phyloP scores from a whole-genome alignment of 2,888 invertebrate genomes.

The Podabrus alpinus region DNA sequence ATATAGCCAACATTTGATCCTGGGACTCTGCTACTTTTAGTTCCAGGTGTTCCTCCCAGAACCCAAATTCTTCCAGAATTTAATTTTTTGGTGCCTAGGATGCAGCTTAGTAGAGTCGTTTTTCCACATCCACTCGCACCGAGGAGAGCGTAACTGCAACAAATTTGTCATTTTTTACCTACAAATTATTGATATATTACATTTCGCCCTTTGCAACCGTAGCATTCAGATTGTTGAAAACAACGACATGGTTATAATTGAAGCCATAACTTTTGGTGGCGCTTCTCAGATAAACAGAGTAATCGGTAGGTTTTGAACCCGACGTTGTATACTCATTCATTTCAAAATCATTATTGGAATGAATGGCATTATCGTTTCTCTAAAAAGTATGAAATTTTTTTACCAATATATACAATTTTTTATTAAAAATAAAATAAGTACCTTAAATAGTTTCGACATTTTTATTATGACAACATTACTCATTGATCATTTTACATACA shows the following conservation, averaged over 20 bases:
- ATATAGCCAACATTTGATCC: conserved; percentile 86
- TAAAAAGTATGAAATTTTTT: no score
- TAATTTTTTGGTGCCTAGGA: conserved; percentile 79
- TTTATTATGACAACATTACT: background rate
- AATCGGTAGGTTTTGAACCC: background rate
- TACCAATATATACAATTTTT: no score
- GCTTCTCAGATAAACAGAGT: conserved; percentile 76
- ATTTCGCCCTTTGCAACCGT: conserved; percentile 83
- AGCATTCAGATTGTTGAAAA: conserved; percentile 87
- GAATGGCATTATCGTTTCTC: background rate
- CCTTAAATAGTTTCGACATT: background rate
- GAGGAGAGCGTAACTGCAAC: conserved; percentile 77
- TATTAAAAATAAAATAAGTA: background rate
- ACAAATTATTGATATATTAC: conserved; percentile 10
- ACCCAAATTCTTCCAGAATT: conserved; percentile 86
- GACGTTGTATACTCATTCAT: background rate
- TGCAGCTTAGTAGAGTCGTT: conserved; percentile 84
- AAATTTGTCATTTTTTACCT: background rate
- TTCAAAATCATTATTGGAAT: background rate
- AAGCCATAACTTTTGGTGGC: conserved; percentile 85
- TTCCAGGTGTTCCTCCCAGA: conserved; percentile 81
- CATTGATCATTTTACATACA: background rate
- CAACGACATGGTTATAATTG: conserved; percentile 76
- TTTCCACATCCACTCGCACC: conserved; percentile 92
- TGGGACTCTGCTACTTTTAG: conserved; percentile 82